Base-by-base conservation (phyloP, 2,797 vertebrate genomes). In the Pristis pectinata region DNA sequence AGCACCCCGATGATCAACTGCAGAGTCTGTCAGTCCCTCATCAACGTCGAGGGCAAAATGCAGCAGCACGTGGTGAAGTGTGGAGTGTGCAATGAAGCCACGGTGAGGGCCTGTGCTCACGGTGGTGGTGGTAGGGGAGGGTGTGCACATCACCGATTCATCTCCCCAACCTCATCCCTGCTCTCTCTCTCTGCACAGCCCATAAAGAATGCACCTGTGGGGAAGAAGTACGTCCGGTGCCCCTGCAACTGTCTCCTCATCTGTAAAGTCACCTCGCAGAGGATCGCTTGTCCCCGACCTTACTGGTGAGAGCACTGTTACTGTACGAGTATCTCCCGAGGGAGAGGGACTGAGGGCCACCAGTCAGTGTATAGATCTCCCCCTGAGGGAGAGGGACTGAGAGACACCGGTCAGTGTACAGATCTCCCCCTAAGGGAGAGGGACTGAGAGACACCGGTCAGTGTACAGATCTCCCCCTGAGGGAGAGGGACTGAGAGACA, bases 181-280 rank as follows among this genome's bases (percentile, higher is more conserved):
- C n/a, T 44, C 92, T 17, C 56, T 8, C 89, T 5, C 10, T 37
- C 19, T 19, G 95, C 72, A 41, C 96, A 99, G 98, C 98, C 98
- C 94, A 99, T 99, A 97, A 99, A 99, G 96, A 99, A 99, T 94
- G 98, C 98, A 95, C 98, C 98, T 10, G 97, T 98, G 30, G 98
- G 98, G 95, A 99, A 99, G 97, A 98, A 99, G 96, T 99, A 99
- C 82, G 98, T 99, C 41, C 97, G 98, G 95, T 99, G 98, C 95
- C 98, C 98, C 93, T 99, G 98, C 96, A 99, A 99, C 97, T 99
- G 98, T 96, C 98, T 99, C 94, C 98, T 99, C 95, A 99, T 99
- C 97, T 99, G 98, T 97, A 98, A 98, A 97, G 98, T 99, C 96
- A 98, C 98, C 6, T 98, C 98, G 95, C 98, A 98, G 96, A 97